Evolutionary conservation across 2,888 invertebrate species (phyloP), one percentile per base, ranked within the genome.

Genomic region (Drosophila rellima): DNA sequence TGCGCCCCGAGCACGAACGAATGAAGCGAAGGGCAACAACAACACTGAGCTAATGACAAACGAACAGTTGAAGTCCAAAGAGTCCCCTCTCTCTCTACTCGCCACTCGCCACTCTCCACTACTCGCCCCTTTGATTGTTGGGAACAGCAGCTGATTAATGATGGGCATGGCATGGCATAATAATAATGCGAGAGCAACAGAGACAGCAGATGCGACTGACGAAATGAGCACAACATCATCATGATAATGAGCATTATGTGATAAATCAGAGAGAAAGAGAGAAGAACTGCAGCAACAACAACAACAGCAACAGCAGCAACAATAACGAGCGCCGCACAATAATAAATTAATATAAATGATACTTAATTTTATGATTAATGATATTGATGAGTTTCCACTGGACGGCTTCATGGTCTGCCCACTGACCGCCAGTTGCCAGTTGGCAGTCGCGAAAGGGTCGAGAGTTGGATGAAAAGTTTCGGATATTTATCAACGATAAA

Each of bases 321-420:
- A 56, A 56, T 56, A 56, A 56, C 44, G 56, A 56, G 56, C 56
- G 80, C 80, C 78, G 84, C 82, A 80, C 78, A 78, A 74, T 91
- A 90, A 90, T 91, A 84, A 85, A 90, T 89, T 79, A 89, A 90
- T 90, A 91, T 90, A 90, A 90, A 90, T 91, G 87, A 91, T 91
- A 85, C 89, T 90, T 89, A 90, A 90, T 90, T 87, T 90, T 90
- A 88, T 90, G 90, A 91, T 90, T 89, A 87, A 89, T 91, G 85
- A 74, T 74, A 78, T 78, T 82, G 83, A 89, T 84, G 88, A 91
- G 91, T 90, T 85, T 70, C 69, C 78, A 82, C 78, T 76, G 82
- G 55, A 84, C 63, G 54, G 54, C 70, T 48, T 57, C 61, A 61
- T 15, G 57, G 55, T 65, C 63, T 45, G n/a, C 54, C 47, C 48